A percentile compares a stretch with the other conserved stretches of the same genome.
Evolutionary conservation across 2,797 vertebrate genomes (phyloP).

Genomic region (Eremophila alpestris): DNA sequence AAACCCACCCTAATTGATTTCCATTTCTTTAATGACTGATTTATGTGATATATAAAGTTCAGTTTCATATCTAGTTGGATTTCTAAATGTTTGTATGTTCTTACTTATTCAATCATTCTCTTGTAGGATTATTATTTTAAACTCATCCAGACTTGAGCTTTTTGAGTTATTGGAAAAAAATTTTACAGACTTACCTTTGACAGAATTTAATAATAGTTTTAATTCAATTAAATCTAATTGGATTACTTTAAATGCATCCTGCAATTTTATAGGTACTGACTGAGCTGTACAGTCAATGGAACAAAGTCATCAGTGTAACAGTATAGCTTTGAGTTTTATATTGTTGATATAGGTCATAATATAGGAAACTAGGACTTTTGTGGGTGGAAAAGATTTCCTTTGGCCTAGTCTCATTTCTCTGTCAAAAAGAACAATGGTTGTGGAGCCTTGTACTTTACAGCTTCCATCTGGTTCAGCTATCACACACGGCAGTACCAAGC

Average conservation of each 20-base stretch:
- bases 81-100: slow-evolving; percentile 48
- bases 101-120: slow-evolving; percentile 67
- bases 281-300: slow-evolving; percentile 12
- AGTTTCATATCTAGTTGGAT: slow-evolving; percentile 39
- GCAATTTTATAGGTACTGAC: slow-evolving; percentile 64
- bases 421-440: neutral
- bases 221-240: slow-evolving; percentile 71
- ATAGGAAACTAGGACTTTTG: slow-evolving; percentile 11
- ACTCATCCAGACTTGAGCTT: slow-evolving; percentile 71
- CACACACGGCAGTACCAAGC: neutral
- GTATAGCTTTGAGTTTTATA: slow-evolving; percentile 16
- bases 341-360: slow-evolving; percentile 26
- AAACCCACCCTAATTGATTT: slow-evolving; percentile 47
- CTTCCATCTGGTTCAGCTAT: neutral
- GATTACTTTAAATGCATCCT: slow-evolving; percentile 65
- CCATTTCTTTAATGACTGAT: slow-evolving; percentile 66
- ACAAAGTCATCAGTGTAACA: slow-evolving; percentile 9
- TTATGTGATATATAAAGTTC: slow-evolving; percentile 57
- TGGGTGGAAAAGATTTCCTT: neutral
- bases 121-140: slow-evolving; percentile 71
- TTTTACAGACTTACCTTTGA: slow-evolving; percentile 58
- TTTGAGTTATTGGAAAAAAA: slow-evolving; percentile 71
- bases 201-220: slow-evolving; percentile 69
- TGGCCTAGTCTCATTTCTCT: slow-evolving; percentile 3
- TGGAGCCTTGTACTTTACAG: neutral